Evolutionary conservation across 2,797 vertebrate species (phyloP), one percentile per base, ranked within the genome.

Genomic region (Microctenopoma steveboyesi): DNA sequence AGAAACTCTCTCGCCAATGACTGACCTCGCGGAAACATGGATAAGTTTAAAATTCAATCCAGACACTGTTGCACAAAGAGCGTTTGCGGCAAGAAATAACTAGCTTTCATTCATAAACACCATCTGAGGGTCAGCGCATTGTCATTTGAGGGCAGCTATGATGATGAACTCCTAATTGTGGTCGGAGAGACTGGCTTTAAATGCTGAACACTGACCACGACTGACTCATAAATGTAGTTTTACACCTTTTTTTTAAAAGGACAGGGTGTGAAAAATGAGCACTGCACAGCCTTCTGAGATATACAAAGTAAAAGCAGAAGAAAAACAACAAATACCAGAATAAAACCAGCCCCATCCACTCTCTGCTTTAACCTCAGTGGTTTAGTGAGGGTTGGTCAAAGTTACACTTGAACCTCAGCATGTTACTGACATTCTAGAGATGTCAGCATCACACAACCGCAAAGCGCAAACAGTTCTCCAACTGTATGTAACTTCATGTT

Each of bases 1-100:
- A 69, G 68, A 64, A 86, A 90, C 78, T 87, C 82, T 76, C 84
- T 89, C 81, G 86, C 88, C 86, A 74, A 59, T 62, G 74, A 78
- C 78, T 72, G 73, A 82, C 77, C 82, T 81, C 78, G 84, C 4
- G 73, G 76, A 89, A 90, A 83, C 59, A 48, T 14, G 74, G 85
- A 69, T 69, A 13, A 4, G 57, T 59, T 83, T 80, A 64, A 86
- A 56, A 59, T 64, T 28, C 46, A 35, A 45, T 56, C 52, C 60
- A 70, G 74, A 86, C 81, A 83, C 56, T 74, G 16, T 68, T 65
- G 76, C 68, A 79, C 62, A 69, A 55, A 82, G 25, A 48, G 58
- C 52, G 53, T 67, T 35, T 11, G 40, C 2, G 11, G 70, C 40
- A 10, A 50, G 47, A 69, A 63, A 69, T 50, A 70, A 58, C 51